Conservation (phyloP, 2,888 invertebrate species). For the Philereme transversata region DNA sequence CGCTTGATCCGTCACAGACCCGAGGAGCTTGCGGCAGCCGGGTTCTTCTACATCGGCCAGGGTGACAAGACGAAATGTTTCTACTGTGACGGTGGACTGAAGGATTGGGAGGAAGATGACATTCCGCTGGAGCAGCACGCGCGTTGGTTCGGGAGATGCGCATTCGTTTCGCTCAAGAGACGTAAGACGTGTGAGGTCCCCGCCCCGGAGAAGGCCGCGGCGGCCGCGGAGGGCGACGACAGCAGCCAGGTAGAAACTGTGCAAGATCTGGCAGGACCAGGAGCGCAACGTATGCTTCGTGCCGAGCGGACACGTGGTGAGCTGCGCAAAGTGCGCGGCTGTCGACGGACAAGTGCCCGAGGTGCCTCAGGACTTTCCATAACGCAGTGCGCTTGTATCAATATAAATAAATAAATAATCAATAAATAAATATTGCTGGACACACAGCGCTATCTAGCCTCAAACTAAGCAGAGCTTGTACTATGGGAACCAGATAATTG, state of each 20-base stretch:
- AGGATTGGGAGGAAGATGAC: slow-evolving; percentile 96
- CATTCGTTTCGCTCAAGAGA: slow-evolving; percentile 92
- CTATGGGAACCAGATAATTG: too few relatives aligned
- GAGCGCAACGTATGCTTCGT: slow-evolving; percentile 96
- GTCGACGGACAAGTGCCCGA: slow-evolving; percentile 92
- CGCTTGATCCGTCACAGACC: slow-evolving; percentile 91
- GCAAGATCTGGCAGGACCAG: slow-evolving; percentile 96
- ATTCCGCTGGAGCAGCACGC: slow-evolving; percentile 98
- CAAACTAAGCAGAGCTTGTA: too few relatives aligned
- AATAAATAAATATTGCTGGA: too few relatives aligned
- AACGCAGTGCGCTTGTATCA: slow-evolving; percentile 76
- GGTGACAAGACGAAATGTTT: slow-evolving; percentile 96
- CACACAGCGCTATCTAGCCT: too few relatives aligned
- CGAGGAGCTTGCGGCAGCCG: slow-evolving; percentile 92
- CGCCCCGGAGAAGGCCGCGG: slow-evolving; percentile 50
- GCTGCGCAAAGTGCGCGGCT: slow-evolving; percentile 95
- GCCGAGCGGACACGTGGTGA: slow-evolving; percentile 97
- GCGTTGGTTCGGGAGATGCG: slow-evolving; percentile 95
- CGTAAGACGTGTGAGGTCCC: slow-evolving; percentile 80
- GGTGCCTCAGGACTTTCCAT: slow-evolving; percentile 88
- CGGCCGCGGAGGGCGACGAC: slow-evolving; percentile 25
- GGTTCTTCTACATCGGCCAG: slow-evolving; percentile 95
- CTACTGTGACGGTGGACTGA: slow-evolving; percentile 96
- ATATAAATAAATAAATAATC: too few relatives aligned
- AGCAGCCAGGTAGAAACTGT: slow-evolving; percentile 82